These are phyloP conservation scores for Oryzias sinensis DNA, from an alignment of 2,797 vertebrate species.

Conservation along the genomic window DNA sequence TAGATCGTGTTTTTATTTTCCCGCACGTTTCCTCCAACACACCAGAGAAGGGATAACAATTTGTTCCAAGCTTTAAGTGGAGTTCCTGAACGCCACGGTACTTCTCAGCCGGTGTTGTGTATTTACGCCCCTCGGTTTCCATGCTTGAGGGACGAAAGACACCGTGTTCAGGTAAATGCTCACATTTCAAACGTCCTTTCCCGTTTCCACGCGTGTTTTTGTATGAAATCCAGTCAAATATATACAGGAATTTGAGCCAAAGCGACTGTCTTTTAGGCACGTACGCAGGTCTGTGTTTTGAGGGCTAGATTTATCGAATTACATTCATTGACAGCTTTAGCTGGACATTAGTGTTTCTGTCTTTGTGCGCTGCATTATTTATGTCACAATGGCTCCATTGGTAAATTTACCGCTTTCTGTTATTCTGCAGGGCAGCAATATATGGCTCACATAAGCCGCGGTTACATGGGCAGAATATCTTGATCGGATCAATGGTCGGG, in stretches of 20 bases:
- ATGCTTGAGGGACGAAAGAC: slow-evolving; percentile 64
- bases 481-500: too few species aligned
- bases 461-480: too few species aligned
- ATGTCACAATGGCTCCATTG: slow-evolving; percentile 22
- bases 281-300: slow-evolving; percentile 10
- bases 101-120: slow-evolving; percentile 61
- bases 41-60: too few species aligned
- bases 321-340: slow-evolving; percentile 17
- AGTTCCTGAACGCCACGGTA: slow-evolving; percentile 46
- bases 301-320: slow-evolving; percentile 22
- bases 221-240: slow-evolving; percentile 1
- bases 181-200: slow-evolving; percentile 7
- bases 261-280: slow-evolving; percentile 15
- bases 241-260: slow-evolving; percentile 13
- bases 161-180: slow-evolving; percentile 67
- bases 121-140: slow-evolving; percentile 57
- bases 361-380: slow-evolving; percentile 38
- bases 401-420: slow-evolving; percentile 52
- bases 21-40: too few species aligned
- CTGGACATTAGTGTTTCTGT: slow-evolving; percentile 26
- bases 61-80: too few species aligned
- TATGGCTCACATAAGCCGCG: slow-evolving; percentile 10
- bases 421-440: slow-evolving; percentile 31
- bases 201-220: slow-evolving; percentile 1
- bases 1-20: too few species aligned